These are phyloP conservation scores for Scaptomyza hsui DNA, from an alignment of 1,140 invertebrate species.

Conservation along the genomic window DNA sequence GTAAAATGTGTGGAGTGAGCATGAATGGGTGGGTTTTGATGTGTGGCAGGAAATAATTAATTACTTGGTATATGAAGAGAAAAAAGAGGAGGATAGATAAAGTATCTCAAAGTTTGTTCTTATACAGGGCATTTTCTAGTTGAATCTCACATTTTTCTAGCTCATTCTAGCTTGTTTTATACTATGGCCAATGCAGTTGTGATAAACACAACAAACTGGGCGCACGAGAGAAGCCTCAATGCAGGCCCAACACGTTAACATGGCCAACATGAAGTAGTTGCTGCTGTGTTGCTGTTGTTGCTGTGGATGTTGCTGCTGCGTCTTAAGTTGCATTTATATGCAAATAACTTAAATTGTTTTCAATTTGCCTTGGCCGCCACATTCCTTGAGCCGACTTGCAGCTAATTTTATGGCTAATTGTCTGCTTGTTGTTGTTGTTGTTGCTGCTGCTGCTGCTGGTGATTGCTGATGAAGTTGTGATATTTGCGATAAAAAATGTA, in stretches of 20 bases:
- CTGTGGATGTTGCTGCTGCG: slow-evolving; percentile 33
- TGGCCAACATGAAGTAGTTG: slow-evolving; percentile 38
- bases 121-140: not conserved
- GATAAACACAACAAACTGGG: slow-evolving; percentile 34
- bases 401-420: slow-evolving; percentile 82
- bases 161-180: slow-evolving; percentile 17
- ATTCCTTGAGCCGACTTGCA: slow-evolving; percentile 73
- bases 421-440: slow-evolving; percentile 37
- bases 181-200: slow-evolving; percentile 37
- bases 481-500: slow-evolving; percentile 80
- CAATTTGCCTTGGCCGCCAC: slow-evolving; percentile 68
- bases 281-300: slow-evolving; percentile 11
- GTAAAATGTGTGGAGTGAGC: not conserved
- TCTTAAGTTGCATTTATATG: slow-evolving; percentile 79
- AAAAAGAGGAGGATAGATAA: too few species aligned
- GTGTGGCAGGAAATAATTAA: too few species aligned
- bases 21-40: not conserved
- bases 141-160: not conserved
- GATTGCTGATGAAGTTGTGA: slow-evolving; percentile 81
- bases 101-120: not conserved
- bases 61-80: too few species aligned
- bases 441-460: slow-evolving; percentile 33
- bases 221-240: slow-evolving; percentile 14
- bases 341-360: slow-evolving; percentile 82
- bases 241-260: slow-evolving; percentile 41